Conservation (phyloP, 1,140 invertebrate genomes). For the Venturia canescens region DNA sequence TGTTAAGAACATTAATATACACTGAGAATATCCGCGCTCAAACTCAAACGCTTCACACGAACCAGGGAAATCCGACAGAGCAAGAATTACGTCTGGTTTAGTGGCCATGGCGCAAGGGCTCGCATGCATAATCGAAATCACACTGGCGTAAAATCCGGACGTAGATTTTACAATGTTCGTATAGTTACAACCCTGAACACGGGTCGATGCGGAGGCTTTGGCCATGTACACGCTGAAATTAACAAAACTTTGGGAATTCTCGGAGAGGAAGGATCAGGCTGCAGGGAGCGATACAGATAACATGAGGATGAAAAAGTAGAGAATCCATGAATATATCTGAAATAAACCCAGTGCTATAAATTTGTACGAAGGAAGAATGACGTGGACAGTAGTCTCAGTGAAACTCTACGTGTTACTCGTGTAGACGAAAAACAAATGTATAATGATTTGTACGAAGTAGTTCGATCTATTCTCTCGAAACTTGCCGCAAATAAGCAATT, state of each 20-base stretch:
- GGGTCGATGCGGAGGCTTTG: background rate
- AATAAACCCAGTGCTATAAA: constrained; percentile 17
- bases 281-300: background rate
- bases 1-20: background rate
- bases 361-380: background rate
- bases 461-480: no score
- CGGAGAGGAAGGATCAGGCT: background rate
- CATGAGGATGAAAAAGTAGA: background rate
- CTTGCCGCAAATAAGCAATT: no score
- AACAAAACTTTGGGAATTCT: constrained; percentile 12
- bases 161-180: background rate
- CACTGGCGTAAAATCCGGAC: constrained; percentile 30
- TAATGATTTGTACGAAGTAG: no score
- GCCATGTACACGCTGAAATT: background rate
- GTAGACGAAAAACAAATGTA: no score
- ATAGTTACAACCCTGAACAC: background rate
- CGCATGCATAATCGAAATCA: constrained; percentile 35
- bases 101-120: background rate
- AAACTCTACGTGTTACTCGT: no score
- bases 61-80: background rate
- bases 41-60: background rate
- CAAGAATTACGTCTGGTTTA: background rate
- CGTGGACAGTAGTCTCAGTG: no score
- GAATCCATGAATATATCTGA: constrained; percentile 15
- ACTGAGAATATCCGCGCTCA: background rate